Evolutionary conservation across 1,140 invertebrate species (phyloP).

Genomic region (Panulirus ornatus): DNA sequence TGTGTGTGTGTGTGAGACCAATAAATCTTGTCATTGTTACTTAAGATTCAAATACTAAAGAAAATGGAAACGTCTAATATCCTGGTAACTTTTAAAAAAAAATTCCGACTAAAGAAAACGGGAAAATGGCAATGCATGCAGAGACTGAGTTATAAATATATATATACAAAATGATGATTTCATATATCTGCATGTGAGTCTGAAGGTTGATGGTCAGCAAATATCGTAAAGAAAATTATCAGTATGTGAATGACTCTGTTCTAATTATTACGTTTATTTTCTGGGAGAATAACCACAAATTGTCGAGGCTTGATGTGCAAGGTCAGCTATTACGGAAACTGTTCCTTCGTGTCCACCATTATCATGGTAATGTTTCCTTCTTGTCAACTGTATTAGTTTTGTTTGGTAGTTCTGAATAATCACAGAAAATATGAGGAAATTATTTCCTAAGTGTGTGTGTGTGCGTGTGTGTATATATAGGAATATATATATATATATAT

Average conservation of each 20-base stretch:
- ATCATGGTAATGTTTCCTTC: not conserved
- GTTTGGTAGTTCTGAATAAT: not conserved
- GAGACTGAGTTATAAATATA: not conserved
- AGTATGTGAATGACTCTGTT: not conserved
- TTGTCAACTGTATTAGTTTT: not conserved
- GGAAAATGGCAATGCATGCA: not conserved
- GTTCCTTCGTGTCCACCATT: not conserved
- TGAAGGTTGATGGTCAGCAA: not conserved
- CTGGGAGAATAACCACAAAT: not conserved
- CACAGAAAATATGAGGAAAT: no score
- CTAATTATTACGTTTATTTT: not conserved
- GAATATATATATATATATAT: not conserved
- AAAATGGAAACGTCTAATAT: no score
- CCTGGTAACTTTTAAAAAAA: no score
- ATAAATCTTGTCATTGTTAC: no score
- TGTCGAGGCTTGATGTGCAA: not conserved
- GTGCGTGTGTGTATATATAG: not conserved
- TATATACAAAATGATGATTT: not conserved
- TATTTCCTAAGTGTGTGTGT: no score
- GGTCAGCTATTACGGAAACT: not conserved
- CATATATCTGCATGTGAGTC: not conserved
- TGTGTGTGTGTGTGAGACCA: conserved; percentile 31
- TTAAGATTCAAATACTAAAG: no score
- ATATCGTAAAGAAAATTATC: not conserved
- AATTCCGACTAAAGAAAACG: no score